phyloP scores from a whole-genome alignment of 2,113 vertebrate genomes.

The Equus quagga region DNA sequence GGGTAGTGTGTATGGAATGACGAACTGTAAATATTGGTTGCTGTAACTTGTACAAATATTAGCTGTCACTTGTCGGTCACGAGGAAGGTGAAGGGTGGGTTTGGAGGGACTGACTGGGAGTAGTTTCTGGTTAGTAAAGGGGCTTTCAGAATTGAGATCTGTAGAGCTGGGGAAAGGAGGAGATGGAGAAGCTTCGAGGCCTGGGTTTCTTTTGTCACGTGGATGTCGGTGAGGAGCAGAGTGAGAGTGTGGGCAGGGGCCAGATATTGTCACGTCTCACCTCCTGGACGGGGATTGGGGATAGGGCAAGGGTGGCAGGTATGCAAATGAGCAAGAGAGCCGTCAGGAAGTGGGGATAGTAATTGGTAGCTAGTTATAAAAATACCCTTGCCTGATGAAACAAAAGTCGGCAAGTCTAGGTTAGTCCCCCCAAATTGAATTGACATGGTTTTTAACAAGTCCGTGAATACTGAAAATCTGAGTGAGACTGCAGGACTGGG shows the following conservation, averaged over 20 bases:
- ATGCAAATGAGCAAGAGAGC: not conserved
- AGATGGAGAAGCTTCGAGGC: not conserved
- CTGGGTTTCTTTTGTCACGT: not conserved
- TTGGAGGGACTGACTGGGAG: not conserved
- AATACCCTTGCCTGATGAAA: not conserved
- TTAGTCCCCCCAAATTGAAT: not conserved
- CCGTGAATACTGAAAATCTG: not conserved
- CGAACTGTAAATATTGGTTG: not conserved
- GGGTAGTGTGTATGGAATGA: not conserved
- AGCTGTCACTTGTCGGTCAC: not conserved
- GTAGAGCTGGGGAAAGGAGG: not conserved
- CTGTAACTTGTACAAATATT: not conserved
- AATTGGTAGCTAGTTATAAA: constrained; percentile 40
- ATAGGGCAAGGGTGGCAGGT: not conserved
- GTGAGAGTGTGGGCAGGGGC: not conserved
- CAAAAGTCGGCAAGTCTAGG: not conserved
- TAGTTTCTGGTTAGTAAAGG: not conserved
- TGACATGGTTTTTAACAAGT: not conserved
- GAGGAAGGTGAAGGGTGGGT: not conserved
- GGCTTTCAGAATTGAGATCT: not conserved
- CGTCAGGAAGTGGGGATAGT: not conserved
- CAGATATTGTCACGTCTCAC: not conserved
- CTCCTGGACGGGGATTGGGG: not conserved
- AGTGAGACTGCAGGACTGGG: not conserved
- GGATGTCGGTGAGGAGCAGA: not conserved